A percentile compares a stretch with the other conserved stretches of the same genome.
These are phyloP conservation scores for Albula glossodonta DNA, from an alignment of 2,113 vertebrate genomes.

Conservation along the genomic window DNA sequence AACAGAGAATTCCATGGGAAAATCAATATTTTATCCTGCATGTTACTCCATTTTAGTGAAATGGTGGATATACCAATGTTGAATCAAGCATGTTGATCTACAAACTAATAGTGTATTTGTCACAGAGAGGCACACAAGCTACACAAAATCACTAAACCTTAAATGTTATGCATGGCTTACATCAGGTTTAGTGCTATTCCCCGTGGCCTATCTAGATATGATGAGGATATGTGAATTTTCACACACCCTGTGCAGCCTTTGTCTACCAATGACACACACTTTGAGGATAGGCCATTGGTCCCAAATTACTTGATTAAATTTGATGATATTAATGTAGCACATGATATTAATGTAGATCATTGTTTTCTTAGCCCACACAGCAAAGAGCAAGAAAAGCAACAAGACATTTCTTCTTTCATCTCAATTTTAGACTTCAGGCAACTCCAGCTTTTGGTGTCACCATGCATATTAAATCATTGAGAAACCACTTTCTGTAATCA, in stretches of 20 bases:
- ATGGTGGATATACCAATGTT: background rate
- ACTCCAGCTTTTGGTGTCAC: conserved; percentile 27
- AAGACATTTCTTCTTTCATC: background rate
- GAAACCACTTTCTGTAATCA: conserved; percentile 37
- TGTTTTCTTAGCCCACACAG: background rate
- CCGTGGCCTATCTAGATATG: background rate
- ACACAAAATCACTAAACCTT: too few species aligned
- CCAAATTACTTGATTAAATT: too few species aligned
- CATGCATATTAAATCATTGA: background rate
- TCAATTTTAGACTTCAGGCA: background rate
- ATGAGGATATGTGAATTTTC: too few species aligned
- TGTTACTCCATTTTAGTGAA: background rate
- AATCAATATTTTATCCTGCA: background rate
- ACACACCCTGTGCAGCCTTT: too few species aligned
- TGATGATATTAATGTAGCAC: too few species aligned
- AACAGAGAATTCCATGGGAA: background rate
- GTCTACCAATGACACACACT: too few species aligned
- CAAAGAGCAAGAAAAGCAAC: background rate
- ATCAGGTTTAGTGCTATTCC: background rate
- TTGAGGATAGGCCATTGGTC: too few species aligned
- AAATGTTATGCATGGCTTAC: too few species aligned
- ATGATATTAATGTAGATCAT: too few species aligned
- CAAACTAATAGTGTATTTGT: background rate
- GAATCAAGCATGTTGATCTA: background rate
- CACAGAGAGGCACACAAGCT: too few species aligned